These are phyloP conservation scores for Tamias sibiricus DNA, from an alignment of 2,113 vertebrate genomes.

Conservation along the genomic window DNA sequence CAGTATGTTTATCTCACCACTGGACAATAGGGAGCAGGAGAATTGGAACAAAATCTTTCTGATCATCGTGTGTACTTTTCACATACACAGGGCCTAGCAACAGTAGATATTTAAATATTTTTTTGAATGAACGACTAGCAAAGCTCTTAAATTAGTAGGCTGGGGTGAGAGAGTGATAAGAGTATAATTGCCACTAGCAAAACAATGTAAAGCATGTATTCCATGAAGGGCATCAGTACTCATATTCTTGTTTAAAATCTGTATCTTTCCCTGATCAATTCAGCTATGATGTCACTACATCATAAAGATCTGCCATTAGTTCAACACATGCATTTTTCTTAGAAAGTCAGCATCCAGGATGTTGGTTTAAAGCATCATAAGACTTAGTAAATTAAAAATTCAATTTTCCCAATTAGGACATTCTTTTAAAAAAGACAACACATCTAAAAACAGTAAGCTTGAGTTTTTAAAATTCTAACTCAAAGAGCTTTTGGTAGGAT, in stretches of 20 bases:
- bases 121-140: constrained; percentile 19
- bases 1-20: neutral
- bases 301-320: neutral
- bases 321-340: neutral
- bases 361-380: constrained; percentile 28
- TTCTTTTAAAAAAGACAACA: neutral
- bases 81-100: neutral
- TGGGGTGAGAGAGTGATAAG: neutral
- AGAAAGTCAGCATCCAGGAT: neutral
- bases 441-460: constrained; percentile 6
- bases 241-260: neutral
- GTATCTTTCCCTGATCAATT: neutral
- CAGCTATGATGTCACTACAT: neutral
- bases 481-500: neutral
- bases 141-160: neutral
- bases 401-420: neutral
- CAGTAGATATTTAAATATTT: neutral
- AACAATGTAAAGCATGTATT: neutral
- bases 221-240: neutral
- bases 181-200: neutral
- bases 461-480: constrained; percentile 10
- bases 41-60: neutral
- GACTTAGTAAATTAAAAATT: neutral
- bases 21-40: neutral
- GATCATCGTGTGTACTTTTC: neutral